These are phyloP conservation scores for Bunonema sp. DNA, from an alignment of 2,888 invertebrate genomes.

Conservation along the genomic window DNA sequence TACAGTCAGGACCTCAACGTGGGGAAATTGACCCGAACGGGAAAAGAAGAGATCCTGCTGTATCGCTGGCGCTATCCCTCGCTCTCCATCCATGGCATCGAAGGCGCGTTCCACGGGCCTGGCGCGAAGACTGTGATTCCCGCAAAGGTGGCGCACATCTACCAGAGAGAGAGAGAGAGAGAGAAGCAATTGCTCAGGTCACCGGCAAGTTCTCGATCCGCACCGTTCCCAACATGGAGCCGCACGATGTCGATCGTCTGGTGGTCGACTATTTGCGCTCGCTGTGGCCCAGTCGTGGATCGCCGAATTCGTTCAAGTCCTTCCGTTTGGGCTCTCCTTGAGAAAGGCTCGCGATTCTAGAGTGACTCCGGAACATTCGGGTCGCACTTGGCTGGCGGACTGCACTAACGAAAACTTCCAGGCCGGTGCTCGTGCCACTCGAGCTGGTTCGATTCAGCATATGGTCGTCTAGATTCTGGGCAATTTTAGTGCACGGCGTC, in stretches of 20 bases:
- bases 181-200: conserved; percentile 55
- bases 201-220: conserved; percentile 91
- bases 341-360: conserved; percentile 21
- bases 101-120: conserved; percentile 77
- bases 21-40: conserved; percentile 59
- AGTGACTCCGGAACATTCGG: conserved; percentile 56
- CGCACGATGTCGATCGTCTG: conserved; percentile 59
- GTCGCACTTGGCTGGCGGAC: conserved; percentile 80
- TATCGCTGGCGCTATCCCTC: conserved; percentile 85
- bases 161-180: background rate
- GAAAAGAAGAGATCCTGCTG: conserved; percentile 65
- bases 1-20: conserved; percentile 1
- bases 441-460: conserved; percentile 5
- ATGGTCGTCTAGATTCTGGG: no score
- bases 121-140: conserved; percentile 65
- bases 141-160: conserved; percentile 11
- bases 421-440: conserved; percentile 58
- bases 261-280: conserved; percentile 65
- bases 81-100: conserved; percentile 82
- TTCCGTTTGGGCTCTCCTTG: background rate
- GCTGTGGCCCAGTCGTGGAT: conserved; percentile 59
- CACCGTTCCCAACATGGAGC: conserved; percentile 81
- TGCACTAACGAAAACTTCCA: conserved; percentile 77
- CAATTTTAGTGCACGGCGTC: conserved; percentile 60
- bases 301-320: conserved; percentile 68